These are phyloP conservation scores for Loripinus fragilis DNA, from an alignment of 2,888 invertebrate genomes.

Conservation along the genomic window DNA sequence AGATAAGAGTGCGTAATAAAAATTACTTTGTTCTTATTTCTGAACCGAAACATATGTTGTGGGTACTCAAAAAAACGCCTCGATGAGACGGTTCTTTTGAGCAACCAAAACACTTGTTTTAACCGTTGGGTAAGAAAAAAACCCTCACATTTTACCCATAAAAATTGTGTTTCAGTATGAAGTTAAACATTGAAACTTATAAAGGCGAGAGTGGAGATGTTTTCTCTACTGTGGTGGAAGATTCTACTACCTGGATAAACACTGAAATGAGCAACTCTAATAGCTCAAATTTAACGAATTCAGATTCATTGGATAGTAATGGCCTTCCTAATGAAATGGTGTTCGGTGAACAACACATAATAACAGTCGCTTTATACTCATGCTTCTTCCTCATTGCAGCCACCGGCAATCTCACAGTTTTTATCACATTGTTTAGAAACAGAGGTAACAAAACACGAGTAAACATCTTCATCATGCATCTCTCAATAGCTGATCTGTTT, in stretches of 20 bases:
- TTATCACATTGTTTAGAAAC: conserved; percentile 88
- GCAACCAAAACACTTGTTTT: too few relatives aligned
- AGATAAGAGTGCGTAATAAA: too few relatives aligned
- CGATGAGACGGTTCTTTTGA: too few relatives aligned
- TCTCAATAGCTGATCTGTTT: conserved; percentile 91
- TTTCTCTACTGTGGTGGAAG: too few relatives aligned
- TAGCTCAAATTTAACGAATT: background rate
- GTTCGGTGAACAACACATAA: conserved; percentile 92
- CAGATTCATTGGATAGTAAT: background rate
- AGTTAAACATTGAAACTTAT: too few relatives aligned
- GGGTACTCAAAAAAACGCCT: too few relatives aligned
- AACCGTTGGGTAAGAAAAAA: too few relatives aligned
- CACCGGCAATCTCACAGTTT: conserved; percentile 91
- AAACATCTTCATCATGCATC: conserved; percentile 90
- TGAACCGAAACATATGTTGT: too few relatives aligned
- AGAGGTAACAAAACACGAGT: conserved; percentile 88
- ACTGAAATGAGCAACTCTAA: background rate
- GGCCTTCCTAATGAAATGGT: conserved; percentile 87
- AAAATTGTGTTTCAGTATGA: too few relatives aligned
- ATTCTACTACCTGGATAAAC: background rate
- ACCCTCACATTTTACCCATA: too few relatives aligned
- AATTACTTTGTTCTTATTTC: too few relatives aligned
- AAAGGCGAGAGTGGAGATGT: too few relatives aligned
- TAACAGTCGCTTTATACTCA: conserved; percentile 93
- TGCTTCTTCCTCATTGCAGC: conserved; percentile 87